Evolutionary conservation across 2,113 vertebrate genomes (phyloP).

Genomic region (Fulmarus glacialis): DNA sequence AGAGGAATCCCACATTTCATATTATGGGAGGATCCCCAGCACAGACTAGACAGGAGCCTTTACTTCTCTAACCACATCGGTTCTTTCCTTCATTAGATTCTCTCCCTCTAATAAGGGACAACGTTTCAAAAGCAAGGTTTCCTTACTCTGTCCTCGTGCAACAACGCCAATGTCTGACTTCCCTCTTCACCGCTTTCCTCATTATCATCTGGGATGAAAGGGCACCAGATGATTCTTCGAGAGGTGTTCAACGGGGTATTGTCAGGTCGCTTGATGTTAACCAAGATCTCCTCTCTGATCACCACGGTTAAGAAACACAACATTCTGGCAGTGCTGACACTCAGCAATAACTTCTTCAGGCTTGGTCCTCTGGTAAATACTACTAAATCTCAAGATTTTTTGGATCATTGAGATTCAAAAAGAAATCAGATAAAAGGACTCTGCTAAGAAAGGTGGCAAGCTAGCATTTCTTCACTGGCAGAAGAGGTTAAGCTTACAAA

Average conservation of each 20-base stretch:
- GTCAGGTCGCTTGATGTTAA: slow-evolving; percentile 88
- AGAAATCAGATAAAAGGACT: neutral
- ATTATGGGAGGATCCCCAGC: neutral
- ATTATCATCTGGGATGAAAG: slow-evolving; percentile 92
- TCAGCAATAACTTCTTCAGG: neutral
- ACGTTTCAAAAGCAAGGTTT: rapidly evolving
- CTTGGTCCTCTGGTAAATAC: neutral
- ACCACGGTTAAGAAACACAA: slow-evolving; percentile 70
- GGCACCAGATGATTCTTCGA: slow-evolving; percentile 96
- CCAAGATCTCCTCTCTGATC: slow-evolving; percentile 89
- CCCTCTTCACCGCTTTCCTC: slow-evolving; percentile 89
- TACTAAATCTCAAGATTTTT: neutral
- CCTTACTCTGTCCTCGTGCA: slow-evolving; percentile 92
- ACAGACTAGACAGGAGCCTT: neutral
- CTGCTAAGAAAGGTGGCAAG: neutral
- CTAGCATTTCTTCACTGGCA: neutral
- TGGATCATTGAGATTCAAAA: neutral
- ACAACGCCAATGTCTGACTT: slow-evolving; percentile 89
- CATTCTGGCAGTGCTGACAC: neutral
- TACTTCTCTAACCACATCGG: rapidly evolving
- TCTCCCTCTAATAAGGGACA: neutral
- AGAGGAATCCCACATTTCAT: neutral
- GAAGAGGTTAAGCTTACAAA: neutral
- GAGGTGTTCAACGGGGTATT: slow-evolving; percentile 85
- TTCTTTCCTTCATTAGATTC: neutral